phyloP scores from a whole-genome alignment of 2,888 invertebrate genomes.

The Chaetoderma sp. region DNA sequence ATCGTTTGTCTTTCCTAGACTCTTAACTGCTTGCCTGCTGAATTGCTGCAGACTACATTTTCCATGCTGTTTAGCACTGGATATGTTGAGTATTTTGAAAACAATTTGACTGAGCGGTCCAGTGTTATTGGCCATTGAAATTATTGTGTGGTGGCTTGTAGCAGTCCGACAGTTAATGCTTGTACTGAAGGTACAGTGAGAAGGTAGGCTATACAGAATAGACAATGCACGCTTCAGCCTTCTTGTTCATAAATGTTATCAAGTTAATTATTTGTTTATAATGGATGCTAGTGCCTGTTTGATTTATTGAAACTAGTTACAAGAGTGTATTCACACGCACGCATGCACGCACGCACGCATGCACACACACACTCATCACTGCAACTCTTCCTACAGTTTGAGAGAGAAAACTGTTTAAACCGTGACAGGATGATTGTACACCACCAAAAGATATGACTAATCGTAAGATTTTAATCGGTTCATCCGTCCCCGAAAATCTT shows the following conservation, averaged over 20 bases:
- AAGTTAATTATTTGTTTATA: neutral
- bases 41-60: too few relatives aligned
- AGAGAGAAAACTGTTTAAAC: neutral
- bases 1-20: too few relatives aligned
- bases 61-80: too few relatives aligned
- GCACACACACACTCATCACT: neutral
- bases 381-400: too few relatives aligned
- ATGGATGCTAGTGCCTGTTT: neutral
- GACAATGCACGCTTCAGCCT: too few relatives aligned
- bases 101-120: too few relatives aligned
- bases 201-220: neutral
- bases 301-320: neutral
- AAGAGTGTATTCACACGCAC: neutral
- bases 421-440: too few relatives aligned
- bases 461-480: neutral
- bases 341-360: neutral
- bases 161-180: too few relatives aligned
- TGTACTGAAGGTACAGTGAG: neutral
- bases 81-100: too few relatives aligned
- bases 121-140: neutral
- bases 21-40: too few relatives aligned
- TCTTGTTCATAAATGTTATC: neutral
- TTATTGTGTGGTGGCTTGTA: too few relatives aligned
- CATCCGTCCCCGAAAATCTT: neutral
- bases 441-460: too few relatives aligned